Percentiles rank a stretch among this genome's conserved stretches.
Conservation (phyloP, 2,797 vertebrate species). For the Tokudaia tokunoshimensis region DNA sequence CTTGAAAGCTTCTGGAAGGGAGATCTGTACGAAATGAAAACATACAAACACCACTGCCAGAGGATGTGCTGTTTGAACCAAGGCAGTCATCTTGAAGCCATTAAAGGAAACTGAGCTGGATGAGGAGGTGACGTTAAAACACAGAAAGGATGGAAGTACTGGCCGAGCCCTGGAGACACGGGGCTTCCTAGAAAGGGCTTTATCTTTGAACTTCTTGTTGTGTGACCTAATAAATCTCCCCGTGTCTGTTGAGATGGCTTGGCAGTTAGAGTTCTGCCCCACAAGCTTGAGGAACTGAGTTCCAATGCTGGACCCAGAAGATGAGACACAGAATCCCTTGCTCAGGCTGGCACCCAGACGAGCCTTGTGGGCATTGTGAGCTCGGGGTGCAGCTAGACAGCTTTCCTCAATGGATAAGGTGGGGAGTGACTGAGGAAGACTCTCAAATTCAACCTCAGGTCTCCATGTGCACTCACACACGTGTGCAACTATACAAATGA, state of each 20-base stretch:
- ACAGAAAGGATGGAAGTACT: neutral
- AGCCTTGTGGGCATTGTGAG: neutral
- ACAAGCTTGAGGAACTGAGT: neutral
- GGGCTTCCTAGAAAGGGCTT: constrained; percentile 8
- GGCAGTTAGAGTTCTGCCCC: no score
- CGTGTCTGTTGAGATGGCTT: neutral
- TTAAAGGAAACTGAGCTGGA: neutral
- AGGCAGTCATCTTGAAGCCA: neutral
- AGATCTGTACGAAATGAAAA: neutral
- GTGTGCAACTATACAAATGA: neutral
- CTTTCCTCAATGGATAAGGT: neutral
- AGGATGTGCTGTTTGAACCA: neutral
- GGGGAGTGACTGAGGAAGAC: neutral
- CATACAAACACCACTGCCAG: neutral
- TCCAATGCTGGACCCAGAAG: neutral
- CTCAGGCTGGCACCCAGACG: neutral
- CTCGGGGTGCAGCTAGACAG: neutral
- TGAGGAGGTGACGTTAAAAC: neutral
- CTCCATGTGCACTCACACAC: neutral
- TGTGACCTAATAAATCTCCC: neutral
- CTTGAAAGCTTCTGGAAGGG: constrained; percentile 7
- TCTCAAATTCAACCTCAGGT: neutral
- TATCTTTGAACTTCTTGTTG: constrained; percentile 31
- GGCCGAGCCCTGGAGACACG: neutral
- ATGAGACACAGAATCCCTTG: neutral